phyloP scores from a whole-genome alignment of 53 echinoderm and acorn worm genomes.

The Hippasteria phrygiana region DNA sequence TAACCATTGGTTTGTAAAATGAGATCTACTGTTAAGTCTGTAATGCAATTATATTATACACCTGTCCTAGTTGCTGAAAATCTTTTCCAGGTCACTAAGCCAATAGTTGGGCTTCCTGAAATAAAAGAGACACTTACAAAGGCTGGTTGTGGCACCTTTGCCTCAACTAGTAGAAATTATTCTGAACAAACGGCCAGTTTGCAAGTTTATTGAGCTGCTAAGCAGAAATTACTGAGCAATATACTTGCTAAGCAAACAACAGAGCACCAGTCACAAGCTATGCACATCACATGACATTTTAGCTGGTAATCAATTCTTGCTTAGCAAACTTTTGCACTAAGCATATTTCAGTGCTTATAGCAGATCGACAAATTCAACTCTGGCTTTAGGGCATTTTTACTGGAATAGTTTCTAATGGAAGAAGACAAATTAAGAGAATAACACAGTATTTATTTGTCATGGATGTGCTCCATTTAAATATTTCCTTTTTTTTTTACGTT shows the following conservation, averaged over 20 bases:
- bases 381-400: not conserved
- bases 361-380: not conserved
- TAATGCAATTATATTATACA: not conserved
- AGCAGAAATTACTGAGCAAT: no score
- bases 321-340: not conserved
- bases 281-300: no score
- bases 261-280: no score
- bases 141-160: not conserved
- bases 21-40: no score
- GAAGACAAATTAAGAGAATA: not conserved
- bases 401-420: not conserved
- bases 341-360: no score
- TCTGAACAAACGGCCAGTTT: not conserved
- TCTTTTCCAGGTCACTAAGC: conserved; percentile 1
- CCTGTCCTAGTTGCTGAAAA: not conserved
- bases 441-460: not conserved
- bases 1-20: not conserved
- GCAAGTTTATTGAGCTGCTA: no score
- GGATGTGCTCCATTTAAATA: conserved; percentile 56
- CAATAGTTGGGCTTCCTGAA: not conserved
- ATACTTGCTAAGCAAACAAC: no score
- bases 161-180: not conserved
- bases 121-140: not conserved
- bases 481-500: conserved; percentile 43
- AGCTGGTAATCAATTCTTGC: no score